phyloP scores from a whole-genome alignment of 2,113 vertebrate species.

The Rhea pennata region DNA sequence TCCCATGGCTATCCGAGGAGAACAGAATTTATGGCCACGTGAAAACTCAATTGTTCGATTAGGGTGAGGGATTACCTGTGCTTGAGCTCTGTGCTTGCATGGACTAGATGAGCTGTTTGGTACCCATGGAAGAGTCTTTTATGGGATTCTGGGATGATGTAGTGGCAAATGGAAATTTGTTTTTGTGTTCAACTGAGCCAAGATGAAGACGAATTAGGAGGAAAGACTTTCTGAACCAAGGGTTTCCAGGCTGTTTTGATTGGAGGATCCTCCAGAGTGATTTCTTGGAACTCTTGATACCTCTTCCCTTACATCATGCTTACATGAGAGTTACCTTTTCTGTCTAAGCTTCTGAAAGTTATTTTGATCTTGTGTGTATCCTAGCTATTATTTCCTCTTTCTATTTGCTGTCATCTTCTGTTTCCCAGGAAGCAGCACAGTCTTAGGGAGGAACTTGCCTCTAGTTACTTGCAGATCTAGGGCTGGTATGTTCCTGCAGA shows the following conservation, averaged over 20 bases:
- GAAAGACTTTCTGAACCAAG: not conserved
- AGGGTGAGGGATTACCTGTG: accelerated
- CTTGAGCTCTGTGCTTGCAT: not conserved
- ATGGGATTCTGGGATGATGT: not conserved
- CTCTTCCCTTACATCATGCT: not conserved
- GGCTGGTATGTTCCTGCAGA: not conserved
- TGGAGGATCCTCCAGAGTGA: not conserved
- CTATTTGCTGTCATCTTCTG: not conserved
- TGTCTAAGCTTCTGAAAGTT: not conserved
- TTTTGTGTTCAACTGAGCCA: not conserved
- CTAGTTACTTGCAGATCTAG: not conserved
- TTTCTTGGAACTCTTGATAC: not conserved
- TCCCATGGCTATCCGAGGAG: no score
- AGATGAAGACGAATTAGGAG: not conserved
- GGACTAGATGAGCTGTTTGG: not conserved
- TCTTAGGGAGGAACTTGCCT: not conserved
- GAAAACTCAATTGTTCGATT: not conserved
- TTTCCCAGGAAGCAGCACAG: not conserved
- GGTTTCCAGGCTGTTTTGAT: not conserved
- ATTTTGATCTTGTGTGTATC: not conserved
- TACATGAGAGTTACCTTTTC: not conserved
- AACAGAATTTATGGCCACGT: no score
- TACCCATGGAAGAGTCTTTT: not conserved
- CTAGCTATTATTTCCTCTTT: not conserved
- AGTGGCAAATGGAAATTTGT: not conserved